phyloP scores from a whole-genome alignment of 2,113 vertebrate genomes.

The Crotalus viridis region DNA sequence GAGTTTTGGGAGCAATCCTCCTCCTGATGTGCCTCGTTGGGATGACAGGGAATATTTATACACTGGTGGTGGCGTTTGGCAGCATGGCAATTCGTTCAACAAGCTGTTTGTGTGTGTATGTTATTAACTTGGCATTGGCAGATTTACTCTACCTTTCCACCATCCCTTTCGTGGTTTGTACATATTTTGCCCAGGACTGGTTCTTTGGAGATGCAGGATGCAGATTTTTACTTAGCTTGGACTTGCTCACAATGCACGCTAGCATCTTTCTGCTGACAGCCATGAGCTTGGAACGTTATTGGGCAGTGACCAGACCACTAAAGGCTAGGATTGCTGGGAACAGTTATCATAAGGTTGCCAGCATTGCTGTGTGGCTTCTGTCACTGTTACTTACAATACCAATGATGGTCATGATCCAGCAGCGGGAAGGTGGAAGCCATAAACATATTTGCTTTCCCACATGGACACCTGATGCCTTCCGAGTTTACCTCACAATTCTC shows the following conservation, averaged over 20 bases:
- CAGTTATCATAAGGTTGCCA: slow-evolving; percentile 56
- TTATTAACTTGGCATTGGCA: slow-evolving; percentile 81
- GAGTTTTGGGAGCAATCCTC: slow-evolving; percentile 71
- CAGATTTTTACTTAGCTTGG: slow-evolving; percentile 81
- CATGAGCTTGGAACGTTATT: slow-evolving; percentile 86
- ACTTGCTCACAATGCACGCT: slow-evolving; percentile 86
- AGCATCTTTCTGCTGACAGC: slow-evolving; percentile 80
- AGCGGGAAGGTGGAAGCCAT: slow-evolving; percentile 61
- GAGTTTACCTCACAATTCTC: slow-evolving; percentile 75
- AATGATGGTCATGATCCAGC: slow-evolving; percentile 83
- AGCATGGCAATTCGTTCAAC: slow-evolving; percentile 67
- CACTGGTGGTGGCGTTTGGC: slow-evolving; percentile 68
- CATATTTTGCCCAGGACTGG: slow-evolving; percentile 81
- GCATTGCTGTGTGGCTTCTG: slow-evolving; percentile 70
- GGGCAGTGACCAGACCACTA: slow-evolving; percentile 76
- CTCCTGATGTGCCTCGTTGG: slow-evolving; percentile 78
- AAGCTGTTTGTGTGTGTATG: slow-evolving; percentile 79
- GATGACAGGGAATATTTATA: slow-evolving; percentile 78
- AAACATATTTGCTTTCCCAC: slow-evolving; percentile 82
- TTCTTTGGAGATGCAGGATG: slow-evolving; percentile 83
- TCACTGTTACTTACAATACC: slow-evolving; percentile 75
- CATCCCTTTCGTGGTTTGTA: slow-evolving; percentile 87
- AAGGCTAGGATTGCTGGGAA: slow-evolving; percentile 46
- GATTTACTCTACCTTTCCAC: slow-evolving; percentile 86
- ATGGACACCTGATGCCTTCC: slow-evolving; percentile 76